Conservation (phyloP, 2,888 invertebrate species). For the Barypeithes pellucidus region DNA sequence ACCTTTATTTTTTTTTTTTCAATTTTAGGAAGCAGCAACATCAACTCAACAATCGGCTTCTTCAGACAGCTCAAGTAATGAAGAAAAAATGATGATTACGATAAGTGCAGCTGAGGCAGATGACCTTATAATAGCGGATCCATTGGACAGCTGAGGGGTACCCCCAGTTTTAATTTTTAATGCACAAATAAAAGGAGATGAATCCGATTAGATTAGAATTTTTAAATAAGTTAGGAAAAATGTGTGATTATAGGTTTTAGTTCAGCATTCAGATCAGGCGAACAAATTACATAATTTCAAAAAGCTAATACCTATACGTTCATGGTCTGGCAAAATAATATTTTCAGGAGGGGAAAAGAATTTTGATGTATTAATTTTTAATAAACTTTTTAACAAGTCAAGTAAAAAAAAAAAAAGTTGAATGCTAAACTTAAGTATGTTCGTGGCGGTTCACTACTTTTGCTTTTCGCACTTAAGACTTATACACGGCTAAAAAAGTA, state of each 20-base stretch:
- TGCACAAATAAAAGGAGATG: slow-evolving; percentile 34
- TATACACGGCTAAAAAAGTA: too few species aligned
- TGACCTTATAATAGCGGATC: slow-evolving; percentile 69
- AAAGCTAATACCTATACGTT: too few species aligned
- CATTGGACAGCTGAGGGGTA: slow-evolving; percentile 71
- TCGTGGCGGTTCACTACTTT: too few species aligned
- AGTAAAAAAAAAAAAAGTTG: too few species aligned
- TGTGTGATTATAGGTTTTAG: neutral
- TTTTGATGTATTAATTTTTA: too few species aligned
- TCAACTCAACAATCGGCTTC: slow-evolving; percentile 83
- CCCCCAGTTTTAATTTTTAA: slow-evolving; percentile 45
- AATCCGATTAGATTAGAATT: slow-evolving; percentile 33
- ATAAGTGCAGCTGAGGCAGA: slow-evolving; percentile 76
- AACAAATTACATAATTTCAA: too few species aligned
- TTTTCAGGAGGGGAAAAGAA: too few species aligned
- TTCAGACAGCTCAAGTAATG: slow-evolving; percentile 81
- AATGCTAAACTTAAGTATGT: too few species aligned
- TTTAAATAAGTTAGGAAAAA: neutral
- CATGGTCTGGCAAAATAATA: too few species aligned
- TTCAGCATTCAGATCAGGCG: too few species aligned
- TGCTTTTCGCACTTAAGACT: too few species aligned
- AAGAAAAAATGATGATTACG: slow-evolving; percentile 85
- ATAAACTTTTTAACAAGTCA: too few species aligned
- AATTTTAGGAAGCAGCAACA: slow-evolving; percentile 79
- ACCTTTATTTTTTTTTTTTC: slow-evolving; percentile 5